These are phyloP conservation scores for Brachypodius melanocephalos DNA, from an alignment of 2,113 vertebrate species.

Conservation along the genomic window DNA sequence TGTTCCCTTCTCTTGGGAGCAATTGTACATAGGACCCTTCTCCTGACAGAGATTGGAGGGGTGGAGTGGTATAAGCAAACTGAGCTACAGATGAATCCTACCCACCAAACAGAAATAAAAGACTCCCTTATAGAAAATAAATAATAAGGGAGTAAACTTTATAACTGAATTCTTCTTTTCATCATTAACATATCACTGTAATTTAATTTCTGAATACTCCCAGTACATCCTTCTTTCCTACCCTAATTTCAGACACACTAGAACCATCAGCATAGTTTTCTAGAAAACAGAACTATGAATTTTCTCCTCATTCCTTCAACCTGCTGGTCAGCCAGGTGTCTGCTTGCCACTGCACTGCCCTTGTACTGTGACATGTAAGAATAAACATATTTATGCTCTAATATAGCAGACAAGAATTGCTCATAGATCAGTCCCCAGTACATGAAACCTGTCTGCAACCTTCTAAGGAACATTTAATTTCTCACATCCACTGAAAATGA, in stretches of 20 bases:
- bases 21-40: neutral
- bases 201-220: neutral
- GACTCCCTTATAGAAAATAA: neutral
- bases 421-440: neutral
- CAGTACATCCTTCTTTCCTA: neutral
- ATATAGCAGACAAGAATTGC: neutral
- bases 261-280: neutral
- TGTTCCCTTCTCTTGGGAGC: neutral
- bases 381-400: constrained; percentile 9
- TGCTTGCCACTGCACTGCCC: neutral
- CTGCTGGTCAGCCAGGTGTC: neutral
- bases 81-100: neutral
- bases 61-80: neutral
- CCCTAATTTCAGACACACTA: neutral
- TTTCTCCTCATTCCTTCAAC: neutral
- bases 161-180: neutral
- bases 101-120: neutral
- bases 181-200: neutral
- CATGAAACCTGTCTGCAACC: neutral
- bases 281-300: neutral
- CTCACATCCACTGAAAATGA: neutral
- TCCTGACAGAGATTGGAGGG: neutral
- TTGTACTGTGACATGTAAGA: neutral
- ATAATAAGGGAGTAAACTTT: neutral
- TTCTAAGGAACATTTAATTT: constrained; percentile 4